Evolutionary conservation across 2,888 invertebrate genomes (phyloP).

Genomic region (Tetheella fluctuosa): DNA sequence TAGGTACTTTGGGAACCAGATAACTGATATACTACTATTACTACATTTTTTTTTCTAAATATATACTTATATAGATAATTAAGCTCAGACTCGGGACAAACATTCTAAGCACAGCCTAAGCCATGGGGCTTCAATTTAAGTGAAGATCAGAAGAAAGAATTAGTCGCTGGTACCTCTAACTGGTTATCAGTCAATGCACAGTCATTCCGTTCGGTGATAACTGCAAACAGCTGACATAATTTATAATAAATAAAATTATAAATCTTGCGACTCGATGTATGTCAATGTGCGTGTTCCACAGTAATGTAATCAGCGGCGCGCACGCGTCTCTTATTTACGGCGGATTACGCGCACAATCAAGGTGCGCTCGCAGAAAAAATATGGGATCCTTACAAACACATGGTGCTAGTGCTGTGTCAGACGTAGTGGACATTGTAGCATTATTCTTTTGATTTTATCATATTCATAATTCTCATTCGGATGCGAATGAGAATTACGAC

Average conservation of each 20-base stretch:
- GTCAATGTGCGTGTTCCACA: slow-evolving; percentile 50
- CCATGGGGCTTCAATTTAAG: no score
- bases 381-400: slow-evolving; percentile 31
- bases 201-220: no score
- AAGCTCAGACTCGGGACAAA: no score
- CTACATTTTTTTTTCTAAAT: no score
- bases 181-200: no score
- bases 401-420: slow-evolving; percentile 32
- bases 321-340: slow-evolving; percentile 79
- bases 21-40: no score
- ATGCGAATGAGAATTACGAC: neutral
- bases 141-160: no score
- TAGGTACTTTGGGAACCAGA: no score
- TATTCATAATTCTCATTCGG: slow-evolving; percentile 19
- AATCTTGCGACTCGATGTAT: slow-evolving; percentile 49
- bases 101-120: no score
- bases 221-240: no score
- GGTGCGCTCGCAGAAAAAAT: slow-evolving; percentile 53
- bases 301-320: slow-evolving; percentile 74
- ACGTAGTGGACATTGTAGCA: slow-evolving; percentile 49
- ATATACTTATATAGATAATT: no score
- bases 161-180: no score
- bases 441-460: slow-evolving; percentile 44
- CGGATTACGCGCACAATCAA: slow-evolving; percentile 79
- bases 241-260: slow-evolving; percentile 31